phyloP scores from a whole-genome alignment of 1,140 invertebrate species.

The Procambarus virginalis region DNA sequence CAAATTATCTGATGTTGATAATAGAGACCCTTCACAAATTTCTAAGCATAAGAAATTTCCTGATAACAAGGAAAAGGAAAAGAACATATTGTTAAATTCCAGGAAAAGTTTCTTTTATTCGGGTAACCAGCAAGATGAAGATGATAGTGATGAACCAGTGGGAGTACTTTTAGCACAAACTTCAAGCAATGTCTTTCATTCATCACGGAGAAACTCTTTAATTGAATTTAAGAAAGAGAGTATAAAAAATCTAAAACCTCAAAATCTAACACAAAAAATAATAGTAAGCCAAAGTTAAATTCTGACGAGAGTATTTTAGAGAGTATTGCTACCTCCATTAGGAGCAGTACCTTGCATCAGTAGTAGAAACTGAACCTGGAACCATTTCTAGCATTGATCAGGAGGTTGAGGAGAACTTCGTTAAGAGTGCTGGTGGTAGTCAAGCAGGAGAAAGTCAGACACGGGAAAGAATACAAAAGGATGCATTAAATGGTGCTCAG shows the following conservation, averaged over 20 bases:
- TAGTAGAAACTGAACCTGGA: background rate
- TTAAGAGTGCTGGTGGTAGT: background rate
- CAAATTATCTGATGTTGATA: background rate
- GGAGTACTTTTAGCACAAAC: conserved; percentile 39
- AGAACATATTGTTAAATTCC: background rate
- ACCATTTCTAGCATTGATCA: background rate
- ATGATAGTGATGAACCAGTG: background rate
- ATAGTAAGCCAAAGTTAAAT: background rate
- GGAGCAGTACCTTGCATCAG: background rate
- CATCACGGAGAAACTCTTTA: conserved; percentile 19
- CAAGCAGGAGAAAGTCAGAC: background rate
- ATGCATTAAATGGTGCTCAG: background rate
- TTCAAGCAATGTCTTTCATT: conserved; percentile 21
- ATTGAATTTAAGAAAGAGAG: conserved; percentile 21
- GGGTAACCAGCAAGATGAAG: background rate
- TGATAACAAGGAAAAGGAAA: background rate
- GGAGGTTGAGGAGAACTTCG: background rate
- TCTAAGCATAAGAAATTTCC: background rate
- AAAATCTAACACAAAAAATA: background rate
- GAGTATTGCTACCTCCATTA: background rate
- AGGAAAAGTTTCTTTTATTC: conserved; percentile 13
- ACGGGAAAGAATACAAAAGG: background rate
- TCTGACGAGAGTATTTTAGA: conserved; percentile 13
- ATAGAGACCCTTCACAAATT: background rate
- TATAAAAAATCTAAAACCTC: background rate